Conservation (phyloP, 2,888 invertebrate genomes). For the Pristionchus entomophagus region DNA sequence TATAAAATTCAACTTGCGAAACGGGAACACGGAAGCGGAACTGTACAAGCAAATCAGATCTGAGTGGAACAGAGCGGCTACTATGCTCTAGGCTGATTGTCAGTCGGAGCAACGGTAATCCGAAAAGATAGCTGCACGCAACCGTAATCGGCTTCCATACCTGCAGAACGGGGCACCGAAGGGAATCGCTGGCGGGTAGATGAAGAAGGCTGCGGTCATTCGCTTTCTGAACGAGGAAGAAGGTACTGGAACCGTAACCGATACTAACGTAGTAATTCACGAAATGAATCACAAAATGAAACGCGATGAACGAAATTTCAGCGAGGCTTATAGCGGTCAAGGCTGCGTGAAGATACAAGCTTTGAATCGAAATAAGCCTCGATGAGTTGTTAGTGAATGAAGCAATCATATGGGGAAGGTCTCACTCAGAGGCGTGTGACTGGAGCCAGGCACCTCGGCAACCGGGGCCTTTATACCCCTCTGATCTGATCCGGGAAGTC, state of each 20-base stretch:
- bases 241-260: not conserved
- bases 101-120: too few species aligned
- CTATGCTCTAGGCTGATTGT: too few species aligned
- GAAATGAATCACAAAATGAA: not conserved
- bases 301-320: too few species aligned
- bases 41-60: too few species aligned
- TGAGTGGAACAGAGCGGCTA: too few species aligned
- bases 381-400: too few species aligned
- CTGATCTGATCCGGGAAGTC: slow-evolving; percentile 2
- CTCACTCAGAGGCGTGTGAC: too few species aligned
- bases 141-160: too few species aligned
- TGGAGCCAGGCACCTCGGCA: not conserved
- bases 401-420: too few species aligned
- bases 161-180: not conserved
- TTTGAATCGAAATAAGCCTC: not conserved
- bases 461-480: slow-evolving; percentile 1
- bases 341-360: not conserved
- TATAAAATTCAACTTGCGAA: too few species aligned
- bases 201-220: slow-evolving; percentile 12
- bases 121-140: too few species aligned
- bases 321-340: not conserved
- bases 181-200: not conserved
- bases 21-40: too few species aligned
- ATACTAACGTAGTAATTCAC: not conserved
- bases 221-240: not conserved